A percentile compares a stretch with the other conserved stretches of the same genome.
Evolutionary conservation across 2,888 invertebrate species (phyloP).

Genomic region (Synergus umbraculus): DNA sequence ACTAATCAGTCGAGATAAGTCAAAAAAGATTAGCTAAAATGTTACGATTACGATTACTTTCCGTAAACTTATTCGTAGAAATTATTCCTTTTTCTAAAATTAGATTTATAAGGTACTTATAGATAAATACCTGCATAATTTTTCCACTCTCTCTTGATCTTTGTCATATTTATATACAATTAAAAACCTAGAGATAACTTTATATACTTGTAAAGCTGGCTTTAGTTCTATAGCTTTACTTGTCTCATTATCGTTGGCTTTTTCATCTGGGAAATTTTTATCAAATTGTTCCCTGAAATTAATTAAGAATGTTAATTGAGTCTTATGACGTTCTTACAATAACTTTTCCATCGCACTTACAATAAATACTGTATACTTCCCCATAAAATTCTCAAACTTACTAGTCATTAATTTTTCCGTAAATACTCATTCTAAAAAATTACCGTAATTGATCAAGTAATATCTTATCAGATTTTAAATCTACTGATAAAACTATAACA

Average conservation of each 20-base stretch:
- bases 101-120: neutral
- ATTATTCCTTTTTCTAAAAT: neutral
- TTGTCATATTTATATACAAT: constrained; percentile 82
- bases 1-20: neutral
- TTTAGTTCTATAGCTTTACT: constrained; percentile 79
- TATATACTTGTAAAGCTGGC: constrained; percentile 86
- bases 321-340: neutral
- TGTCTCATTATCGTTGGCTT: constrained; percentile 6
- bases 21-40: neutral
- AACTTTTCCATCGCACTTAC: too few relatives aligned
- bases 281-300: constrained; percentile 87
- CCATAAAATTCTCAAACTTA: neutral
- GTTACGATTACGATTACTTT: neutral
- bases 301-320: neutral
- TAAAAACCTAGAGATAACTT: constrained; percentile 83
- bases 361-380: neutral
- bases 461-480: neutral
- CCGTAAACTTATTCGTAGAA: too few relatives aligned
- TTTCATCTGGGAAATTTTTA: constrained; percentile 80
- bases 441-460: neutral
- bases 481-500: neutral
- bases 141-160: constrained; percentile 87
- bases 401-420: neutral
- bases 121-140: constrained; percentile 83
- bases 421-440: neutral